Conservation (phyloP, 2,888 invertebrate genomes). For the Apotomis turbidana region DNA sequence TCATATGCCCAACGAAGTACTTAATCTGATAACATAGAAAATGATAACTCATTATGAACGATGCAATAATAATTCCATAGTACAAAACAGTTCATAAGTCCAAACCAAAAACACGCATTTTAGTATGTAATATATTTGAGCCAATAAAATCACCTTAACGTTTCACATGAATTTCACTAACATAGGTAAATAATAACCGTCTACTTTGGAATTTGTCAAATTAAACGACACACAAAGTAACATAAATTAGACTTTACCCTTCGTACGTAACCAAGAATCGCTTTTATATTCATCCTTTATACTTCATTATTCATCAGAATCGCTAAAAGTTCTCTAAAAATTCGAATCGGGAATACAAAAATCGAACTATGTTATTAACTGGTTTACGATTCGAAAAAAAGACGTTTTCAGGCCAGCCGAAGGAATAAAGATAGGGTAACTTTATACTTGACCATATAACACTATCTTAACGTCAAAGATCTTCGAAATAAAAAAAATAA, state of each 20-base stretch:
- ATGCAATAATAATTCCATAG: background rate
- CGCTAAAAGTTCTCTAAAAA: too few species aligned
- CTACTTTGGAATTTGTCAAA: slow-evolving; percentile 33
- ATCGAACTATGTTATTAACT: background rate
- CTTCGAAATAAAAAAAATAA: slow-evolving; percentile 6
- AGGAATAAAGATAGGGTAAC: slow-evolving; percentile 36
- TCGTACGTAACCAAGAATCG: slow-evolving; percentile 4
- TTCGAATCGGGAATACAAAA: background rate
- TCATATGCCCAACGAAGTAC: background rate
- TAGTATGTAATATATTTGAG: background rate
- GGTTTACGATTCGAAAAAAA: background rate
- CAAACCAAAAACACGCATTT: background rate
- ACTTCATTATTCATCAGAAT: too few species aligned
- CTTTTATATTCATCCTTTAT: background rate
- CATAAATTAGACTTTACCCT: slow-evolving; percentile 18
- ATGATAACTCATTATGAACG: too few species aligned
- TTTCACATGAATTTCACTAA: slow-evolving; percentile 22
- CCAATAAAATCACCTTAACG: slow-evolving; percentile 20
- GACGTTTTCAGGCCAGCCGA: slow-evolving; percentile 2
- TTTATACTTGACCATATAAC: slow-evolving; percentile 34
- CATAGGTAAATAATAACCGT: slow-evolving; percentile 8
- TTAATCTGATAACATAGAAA: background rate
- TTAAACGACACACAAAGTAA: slow-evolving; percentile 28
- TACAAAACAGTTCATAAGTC: background rate
- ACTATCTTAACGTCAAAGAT: slow-evolving; percentile 16